Evolutionary conservation across 2,888 invertebrate species (phyloP), one percentile per base, ranked within the genome.

Genomic region (Tenthredo scrophulariae): DNA sequence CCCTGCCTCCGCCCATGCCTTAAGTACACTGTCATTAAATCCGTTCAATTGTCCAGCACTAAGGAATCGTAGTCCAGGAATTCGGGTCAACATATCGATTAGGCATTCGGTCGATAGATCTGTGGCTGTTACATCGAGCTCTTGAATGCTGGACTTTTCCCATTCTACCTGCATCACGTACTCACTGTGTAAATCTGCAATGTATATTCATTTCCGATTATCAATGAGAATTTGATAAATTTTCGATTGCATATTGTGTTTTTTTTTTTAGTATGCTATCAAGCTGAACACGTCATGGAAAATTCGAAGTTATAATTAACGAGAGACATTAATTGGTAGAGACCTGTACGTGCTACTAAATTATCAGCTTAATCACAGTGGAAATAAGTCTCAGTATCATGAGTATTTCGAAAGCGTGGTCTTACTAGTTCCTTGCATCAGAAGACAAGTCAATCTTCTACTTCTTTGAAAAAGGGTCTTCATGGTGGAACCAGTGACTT

Each of bases 31-130:
- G 93, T 99, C 99, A 88, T 98, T 99, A 92, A 99, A 99, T 26
- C 99, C 99, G 93, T 99, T 99, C 88, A 98, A 96, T 94, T 99
- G 99, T 0, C 99, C 99, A 0, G 99, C 99, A 88, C 98, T 97
- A 10, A 99, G 94, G 94, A 98, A 99, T 89, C 97, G 95, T 43
- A 99, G 94, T 85, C 96, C 96, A 0, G 97, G 98, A 88, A 98
- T 96, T 88, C 99, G 95, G 0, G 97, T 96, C 22, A 99, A 94
- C 96, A 99, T 97, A 93, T 98, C 98, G 86, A 97, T 97, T 67
- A 99, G 95, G 87, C 98, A 98, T 92, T 99, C 99, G 0, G 98
- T 96, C 1, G 97, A 97, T 85, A 99, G 94, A 93, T 99, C 99
- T 0, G 99, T 99, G 1, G 98, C 99, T 0, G 99, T 98, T 85